Percentiles rank a stretch among this genome's conserved stretches.
Conservation (phyloP, 1,140 invertebrate species). For the Callitettix versicolor region DNA sequence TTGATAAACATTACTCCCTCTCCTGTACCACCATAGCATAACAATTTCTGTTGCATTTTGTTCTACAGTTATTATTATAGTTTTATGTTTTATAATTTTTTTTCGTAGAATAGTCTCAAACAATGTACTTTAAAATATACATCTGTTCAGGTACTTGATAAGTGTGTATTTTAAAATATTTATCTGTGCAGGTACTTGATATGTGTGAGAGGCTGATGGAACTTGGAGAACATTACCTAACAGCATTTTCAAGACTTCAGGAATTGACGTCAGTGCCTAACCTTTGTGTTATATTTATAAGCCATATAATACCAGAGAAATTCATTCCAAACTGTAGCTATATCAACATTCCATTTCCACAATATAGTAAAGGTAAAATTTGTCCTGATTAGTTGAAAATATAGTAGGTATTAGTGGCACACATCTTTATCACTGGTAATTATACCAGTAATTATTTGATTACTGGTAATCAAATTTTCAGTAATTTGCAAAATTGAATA, state of each 20-base stretch:
- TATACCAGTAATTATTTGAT: constrained; percentile 13
- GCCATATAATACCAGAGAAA: constrained; percentile 69
- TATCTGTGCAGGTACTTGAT: constrained; percentile 48
- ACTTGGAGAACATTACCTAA: constrained; percentile 58
- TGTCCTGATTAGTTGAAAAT: no score
- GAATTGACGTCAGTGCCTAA: constrained; percentile 56
- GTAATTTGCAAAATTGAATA: not conserved
- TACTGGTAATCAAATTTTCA: constrained; percentile 3
- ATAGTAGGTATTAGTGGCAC: not conserved
- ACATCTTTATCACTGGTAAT: not conserved
- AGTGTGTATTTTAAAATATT: not conserved
- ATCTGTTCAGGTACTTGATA: no score
- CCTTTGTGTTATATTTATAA: constrained; percentile 65
- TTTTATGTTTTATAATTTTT: no score
- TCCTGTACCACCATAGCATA: no score
- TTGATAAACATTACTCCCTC: no score
- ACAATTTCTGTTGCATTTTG: no score
- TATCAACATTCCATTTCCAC: constrained; percentile 63
- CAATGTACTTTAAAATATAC: no score
- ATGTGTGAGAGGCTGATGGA: constrained; percentile 64
- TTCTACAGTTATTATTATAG: no score
- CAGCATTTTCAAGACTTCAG: constrained; percentile 55
- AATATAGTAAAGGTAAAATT: constrained; percentile 58
- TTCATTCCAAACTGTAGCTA: constrained; percentile 62
- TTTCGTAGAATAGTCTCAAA: no score